Evolutionary conservation across 2,113 vertebrate species (phyloP).

Genomic region (Lipophrys pholis): DNA sequence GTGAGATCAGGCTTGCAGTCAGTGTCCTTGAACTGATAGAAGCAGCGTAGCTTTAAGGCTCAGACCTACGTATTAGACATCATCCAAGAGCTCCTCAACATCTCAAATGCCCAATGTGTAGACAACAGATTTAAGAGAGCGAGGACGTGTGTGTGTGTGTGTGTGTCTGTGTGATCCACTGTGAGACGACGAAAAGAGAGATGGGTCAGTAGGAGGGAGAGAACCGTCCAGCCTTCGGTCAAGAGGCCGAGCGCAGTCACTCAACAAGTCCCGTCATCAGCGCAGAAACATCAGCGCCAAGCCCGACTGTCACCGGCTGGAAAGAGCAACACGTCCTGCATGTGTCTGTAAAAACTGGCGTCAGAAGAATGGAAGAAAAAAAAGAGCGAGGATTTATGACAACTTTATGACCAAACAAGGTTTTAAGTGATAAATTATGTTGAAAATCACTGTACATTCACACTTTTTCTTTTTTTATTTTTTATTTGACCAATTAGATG

Average conservation of each 20-base stretch:
- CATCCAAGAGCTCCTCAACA: constrained; percentile 50
- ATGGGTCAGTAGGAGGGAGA: constrained; percentile 21
- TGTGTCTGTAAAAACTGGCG: no score
- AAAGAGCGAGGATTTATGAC: no score
- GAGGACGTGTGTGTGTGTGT: background rate
- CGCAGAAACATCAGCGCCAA: no score
- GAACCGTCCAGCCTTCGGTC: constrained; percentile 4
- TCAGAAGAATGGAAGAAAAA: no score
- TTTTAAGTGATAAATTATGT: no score
- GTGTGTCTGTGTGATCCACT: constrained; percentile 27
- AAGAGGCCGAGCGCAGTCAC: constrained; percentile 12
- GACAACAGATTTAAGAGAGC: constrained; percentile 44
- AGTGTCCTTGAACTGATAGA: constrained; percentile 72
- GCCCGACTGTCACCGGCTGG: no score
- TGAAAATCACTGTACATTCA: no score
- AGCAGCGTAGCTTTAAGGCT: constrained; percentile 65
- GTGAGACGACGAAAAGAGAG: constrained; percentile 35
- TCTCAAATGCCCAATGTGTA: constrained; percentile 61
- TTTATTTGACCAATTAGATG: no score
- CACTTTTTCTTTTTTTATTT: no score
- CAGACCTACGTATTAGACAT: constrained; percentile 59
- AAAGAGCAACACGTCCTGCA: no score
- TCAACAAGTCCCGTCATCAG: background rate
- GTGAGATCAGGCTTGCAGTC: constrained; percentile 55
- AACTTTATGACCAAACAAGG: no score